Percentiles rank a stretch among this genome's conserved stretches.
Conservation (phyloP, 64 coral and sea anemone genomes). For the Acropora yongei region DNA sequence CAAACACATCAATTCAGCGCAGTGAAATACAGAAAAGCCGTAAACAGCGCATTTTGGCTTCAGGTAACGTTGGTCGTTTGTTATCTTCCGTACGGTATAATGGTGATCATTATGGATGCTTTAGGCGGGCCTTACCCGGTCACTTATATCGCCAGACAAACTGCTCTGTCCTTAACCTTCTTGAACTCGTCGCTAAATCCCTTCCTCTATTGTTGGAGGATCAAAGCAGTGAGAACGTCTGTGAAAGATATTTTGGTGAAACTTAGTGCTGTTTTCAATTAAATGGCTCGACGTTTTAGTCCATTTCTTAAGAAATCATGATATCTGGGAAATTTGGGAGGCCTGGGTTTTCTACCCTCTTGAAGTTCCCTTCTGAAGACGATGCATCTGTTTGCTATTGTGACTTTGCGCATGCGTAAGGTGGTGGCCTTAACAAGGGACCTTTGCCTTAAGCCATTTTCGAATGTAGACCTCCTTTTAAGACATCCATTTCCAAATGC, state of each 20-base stretch:
- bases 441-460: too few species aligned
- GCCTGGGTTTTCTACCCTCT: too few species aligned
- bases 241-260: background rate
- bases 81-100: background rate
- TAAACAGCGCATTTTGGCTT: background rate
- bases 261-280: background rate
- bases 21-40: background rate
- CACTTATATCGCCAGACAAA: background rate
- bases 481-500: too few species aligned
- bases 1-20: background rate
- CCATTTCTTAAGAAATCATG: too few species aligned
- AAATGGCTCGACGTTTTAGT: background rate
- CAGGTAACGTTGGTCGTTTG: background rate
- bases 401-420: too few species aligned
- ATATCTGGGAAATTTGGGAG: too few species aligned
- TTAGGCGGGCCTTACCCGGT: background rate
- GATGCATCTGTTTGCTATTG: too few species aligned
- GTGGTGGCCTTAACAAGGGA: too few species aligned
- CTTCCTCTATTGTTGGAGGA: slow-evolving; percentile 8
- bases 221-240: background rate
- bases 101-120: background rate
- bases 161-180: background rate
- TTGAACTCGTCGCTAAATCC: slow-evolving; percentile 12
- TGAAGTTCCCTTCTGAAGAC: too few species aligned
- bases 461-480: too few species aligned